These are phyloP conservation scores for Anthoptus insignis DNA, from an alignment of 2,888 invertebrate species.

Conservation along the genomic window DNA sequence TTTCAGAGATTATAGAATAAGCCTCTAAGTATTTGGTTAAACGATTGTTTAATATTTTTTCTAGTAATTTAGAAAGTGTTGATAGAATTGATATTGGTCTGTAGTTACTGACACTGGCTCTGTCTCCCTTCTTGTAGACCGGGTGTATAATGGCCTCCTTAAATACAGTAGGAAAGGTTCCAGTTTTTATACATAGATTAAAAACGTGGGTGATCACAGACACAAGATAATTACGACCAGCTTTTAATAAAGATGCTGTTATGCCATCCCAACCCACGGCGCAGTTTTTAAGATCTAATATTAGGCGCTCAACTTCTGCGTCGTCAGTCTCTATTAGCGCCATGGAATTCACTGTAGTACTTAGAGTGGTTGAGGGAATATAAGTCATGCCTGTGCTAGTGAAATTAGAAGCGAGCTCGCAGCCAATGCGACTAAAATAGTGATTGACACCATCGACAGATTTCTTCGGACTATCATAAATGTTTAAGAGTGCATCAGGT, in stretches of 20 bases:
- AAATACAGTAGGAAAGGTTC: conserved; percentile 8
- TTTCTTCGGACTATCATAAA: background rate
- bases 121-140: conserved; percentile 25
- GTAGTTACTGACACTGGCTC: conserved; percentile 22
- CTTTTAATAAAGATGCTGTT: conserved; percentile 10
- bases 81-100: conserved; percentile 26
- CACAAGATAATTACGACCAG: background rate
- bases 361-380: too few relatives aligned
- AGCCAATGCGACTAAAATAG: conserved; percentile 15
- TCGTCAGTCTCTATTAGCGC: conserved; percentile 21
- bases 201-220: conserved; percentile 16
- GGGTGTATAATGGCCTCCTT: conserved; percentile 25
- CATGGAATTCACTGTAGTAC: conserved; percentile 3
- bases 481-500: background rate
- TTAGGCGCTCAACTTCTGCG: conserved; percentile 21
- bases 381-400: too few relatives aligned
- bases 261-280: conserved; percentile 23
- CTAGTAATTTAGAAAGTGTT: conserved; percentile 22
- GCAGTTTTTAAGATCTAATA: conserved; percentile 18
- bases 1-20: background rate
- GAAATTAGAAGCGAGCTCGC: conserved; percentile 14
- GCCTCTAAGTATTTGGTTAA: too few relatives aligned
- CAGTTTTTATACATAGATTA: conserved; percentile 14
- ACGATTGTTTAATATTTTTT: conserved; percentile 10
- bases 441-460: conserved; percentile 16